Conservation (phyloP, 2,888 invertebrate species). For the Oasisia sp. region DNA sequence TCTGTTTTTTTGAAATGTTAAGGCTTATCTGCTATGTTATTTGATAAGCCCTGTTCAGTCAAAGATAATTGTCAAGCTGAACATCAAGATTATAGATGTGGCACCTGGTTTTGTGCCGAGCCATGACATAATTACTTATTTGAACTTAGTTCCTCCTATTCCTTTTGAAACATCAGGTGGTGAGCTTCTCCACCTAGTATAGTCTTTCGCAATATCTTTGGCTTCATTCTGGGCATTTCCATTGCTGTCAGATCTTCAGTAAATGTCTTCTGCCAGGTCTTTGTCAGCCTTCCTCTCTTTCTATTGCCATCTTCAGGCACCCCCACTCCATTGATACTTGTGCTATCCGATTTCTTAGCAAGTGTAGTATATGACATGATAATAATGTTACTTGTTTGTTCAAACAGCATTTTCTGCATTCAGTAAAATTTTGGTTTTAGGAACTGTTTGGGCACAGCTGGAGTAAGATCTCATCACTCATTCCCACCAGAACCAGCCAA, state of each 20-base stretch:
- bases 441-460: slow-evolving; percentile 18
- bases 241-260: no score
- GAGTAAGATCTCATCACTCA: slow-evolving; percentile 18
- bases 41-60: not conserved
- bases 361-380: no score
- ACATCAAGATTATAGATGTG: not conserved
- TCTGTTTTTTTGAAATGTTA: not conserved
- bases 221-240: no score
- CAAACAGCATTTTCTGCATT: not conserved
- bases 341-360: no score
- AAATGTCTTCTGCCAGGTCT: no score
- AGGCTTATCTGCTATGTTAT: not conserved
- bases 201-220: no score
- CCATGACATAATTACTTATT: not conserved
- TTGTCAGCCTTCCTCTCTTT: no score
- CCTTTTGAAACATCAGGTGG: no score
- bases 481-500: not conserved
- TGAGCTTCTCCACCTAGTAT: no score
- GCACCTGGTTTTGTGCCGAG: not conserved
- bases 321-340: no score
- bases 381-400: not conserved
- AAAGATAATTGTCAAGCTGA: not conserved
- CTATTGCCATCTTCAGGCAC: no score
- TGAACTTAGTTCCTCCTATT: not conserved
- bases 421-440: not conserved